Conservation (phyloP, 2,888 invertebrate species). For the Andricus curvator region DNA sequence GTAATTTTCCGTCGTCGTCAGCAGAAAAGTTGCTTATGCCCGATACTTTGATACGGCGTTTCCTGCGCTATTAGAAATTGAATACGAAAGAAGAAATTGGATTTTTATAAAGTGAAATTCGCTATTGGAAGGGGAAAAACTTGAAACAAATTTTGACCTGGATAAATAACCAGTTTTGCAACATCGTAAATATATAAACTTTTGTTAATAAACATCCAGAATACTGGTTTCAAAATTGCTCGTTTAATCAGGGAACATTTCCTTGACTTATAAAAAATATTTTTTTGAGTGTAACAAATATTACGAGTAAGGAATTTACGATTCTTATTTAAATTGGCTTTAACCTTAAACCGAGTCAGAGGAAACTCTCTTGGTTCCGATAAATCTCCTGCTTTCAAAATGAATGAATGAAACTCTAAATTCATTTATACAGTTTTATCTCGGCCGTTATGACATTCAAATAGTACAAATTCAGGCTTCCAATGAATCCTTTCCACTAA, state of each 20-base stretch:
- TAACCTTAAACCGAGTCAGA: background rate
- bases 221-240: no score
- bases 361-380: background rate
- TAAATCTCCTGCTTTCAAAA: background rate
- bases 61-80: slow-evolving; percentile 30
- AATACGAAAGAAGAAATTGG: slow-evolving; percentile 25
- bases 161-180: background rate
- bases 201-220: no score
- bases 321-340: background rate
- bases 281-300: no score
- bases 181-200: background rate
- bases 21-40: slow-evolving; percentile 30
- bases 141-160: background rate
- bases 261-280: no score
- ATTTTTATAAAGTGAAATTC: slow-evolving; percentile 22
- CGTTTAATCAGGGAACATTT: no score
- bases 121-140: background rate
- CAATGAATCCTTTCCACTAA: background rate
- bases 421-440: background rate
- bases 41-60: slow-evolving; percentile 35
- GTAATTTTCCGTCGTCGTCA: slow-evolving; percentile 25
- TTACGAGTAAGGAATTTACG: background rate
- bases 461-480: background rate
- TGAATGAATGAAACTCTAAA: background rate
- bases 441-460: background rate